phyloP scores from a whole-genome alignment of 2,797 vertebrate genomes.

The Channa striata region DNA sequence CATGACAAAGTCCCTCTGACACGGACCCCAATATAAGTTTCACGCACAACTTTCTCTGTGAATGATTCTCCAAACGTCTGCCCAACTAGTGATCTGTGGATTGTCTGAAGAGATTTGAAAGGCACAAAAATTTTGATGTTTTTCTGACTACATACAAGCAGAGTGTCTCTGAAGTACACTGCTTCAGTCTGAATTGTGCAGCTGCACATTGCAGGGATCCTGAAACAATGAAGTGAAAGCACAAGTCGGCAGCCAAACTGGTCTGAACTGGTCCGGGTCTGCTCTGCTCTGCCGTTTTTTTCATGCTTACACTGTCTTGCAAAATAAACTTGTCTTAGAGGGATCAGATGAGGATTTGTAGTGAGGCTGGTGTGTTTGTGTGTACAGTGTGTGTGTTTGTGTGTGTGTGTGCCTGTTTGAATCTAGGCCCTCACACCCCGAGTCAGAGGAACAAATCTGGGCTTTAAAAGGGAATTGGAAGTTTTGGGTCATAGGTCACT shows the following conservation, averaged over 20 bases:
- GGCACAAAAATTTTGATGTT: background rate
- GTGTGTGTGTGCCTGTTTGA: too few species aligned
- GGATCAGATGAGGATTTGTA: constrained; percentile 67
- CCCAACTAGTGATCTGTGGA: background rate
- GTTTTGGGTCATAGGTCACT: background rate
- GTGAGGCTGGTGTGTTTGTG: constrained; percentile 9
- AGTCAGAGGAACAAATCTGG: background rate
- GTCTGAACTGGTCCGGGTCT: constrained; percentile 67
- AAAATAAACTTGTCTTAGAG: constrained; percentile 70
- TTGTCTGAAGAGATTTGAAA: background rate
- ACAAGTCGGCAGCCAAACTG: constrained; percentile 43
- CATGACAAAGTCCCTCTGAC: constrained; percentile 32
- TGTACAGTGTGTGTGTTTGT: background rate
- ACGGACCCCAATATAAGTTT: background rate
- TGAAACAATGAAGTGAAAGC: constrained; percentile 76
- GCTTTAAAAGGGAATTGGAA: background rate
- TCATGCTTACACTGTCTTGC: constrained; percentile 41
- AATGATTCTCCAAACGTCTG: background rate
- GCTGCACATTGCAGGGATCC: constrained; percentile 15
- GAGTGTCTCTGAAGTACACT: background rate
- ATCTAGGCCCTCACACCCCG: background rate
- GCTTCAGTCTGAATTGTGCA: constrained; percentile 4
- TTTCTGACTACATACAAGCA: constrained; percentile 1
- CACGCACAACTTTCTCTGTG: constrained; percentile 3
- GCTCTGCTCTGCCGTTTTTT: constrained; percentile 5